A percentile compares a stretch with the other conserved stretches of the same genome.
These are phyloP conservation scores for Mustela erminea DNA, from an alignment of 2,797 vertebrate genomes.

Conservation along the genomic window DNA sequence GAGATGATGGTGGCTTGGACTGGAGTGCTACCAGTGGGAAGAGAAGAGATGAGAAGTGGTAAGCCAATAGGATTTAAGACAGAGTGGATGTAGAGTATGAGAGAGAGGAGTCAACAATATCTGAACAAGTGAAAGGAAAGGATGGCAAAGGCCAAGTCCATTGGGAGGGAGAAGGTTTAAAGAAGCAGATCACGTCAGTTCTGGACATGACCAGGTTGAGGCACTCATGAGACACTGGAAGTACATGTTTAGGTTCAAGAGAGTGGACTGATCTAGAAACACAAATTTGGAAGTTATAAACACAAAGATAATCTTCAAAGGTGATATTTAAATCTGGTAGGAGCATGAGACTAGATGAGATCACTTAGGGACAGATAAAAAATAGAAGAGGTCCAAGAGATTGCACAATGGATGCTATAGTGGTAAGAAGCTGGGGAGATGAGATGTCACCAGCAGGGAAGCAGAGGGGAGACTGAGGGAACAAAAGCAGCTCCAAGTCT, in stretches of 20 bases:
- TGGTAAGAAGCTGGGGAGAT: neutral
- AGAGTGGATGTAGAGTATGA: neutral
- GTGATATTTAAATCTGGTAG: neutral
- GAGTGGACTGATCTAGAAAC: neutral
- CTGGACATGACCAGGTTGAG: neutral
- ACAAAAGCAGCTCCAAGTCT: neutral
- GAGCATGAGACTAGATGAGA: neutral
- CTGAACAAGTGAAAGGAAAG: neutral
- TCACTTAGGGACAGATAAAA: neutral
- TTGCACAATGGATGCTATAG: neutral
- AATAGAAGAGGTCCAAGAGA: neutral
- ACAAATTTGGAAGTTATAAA: neutral
- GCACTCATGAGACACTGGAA: neutral
- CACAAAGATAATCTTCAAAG: neutral
- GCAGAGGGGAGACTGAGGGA: neutral
- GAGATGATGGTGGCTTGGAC: neutral
- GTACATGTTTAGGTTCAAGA: neutral
- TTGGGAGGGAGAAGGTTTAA: neutral
- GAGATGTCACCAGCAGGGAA: no score
- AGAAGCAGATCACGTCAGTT: neutral
- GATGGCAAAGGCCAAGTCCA: neutral
- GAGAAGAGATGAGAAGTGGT: neutral
- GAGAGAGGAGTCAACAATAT: neutral
- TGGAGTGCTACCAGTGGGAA: neutral
- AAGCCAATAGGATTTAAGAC: neutral